Base-by-base conservation (phyloP, 2,888 invertebrate species). In the Dasypogon diadema region DNA sequence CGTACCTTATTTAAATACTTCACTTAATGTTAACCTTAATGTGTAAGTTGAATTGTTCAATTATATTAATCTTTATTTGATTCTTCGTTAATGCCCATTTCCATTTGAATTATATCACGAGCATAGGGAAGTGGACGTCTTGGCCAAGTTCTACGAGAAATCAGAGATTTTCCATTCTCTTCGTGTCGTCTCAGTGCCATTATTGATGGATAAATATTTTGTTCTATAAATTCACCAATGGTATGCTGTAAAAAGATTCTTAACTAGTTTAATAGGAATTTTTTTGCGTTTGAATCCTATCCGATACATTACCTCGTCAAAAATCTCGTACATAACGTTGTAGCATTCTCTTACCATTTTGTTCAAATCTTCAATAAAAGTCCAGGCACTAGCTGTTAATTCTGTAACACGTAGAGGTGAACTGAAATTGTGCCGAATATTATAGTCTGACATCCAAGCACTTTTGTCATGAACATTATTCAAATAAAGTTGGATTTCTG, bases 361-460 rank as follows among this genome's bases (percentile, higher is more conserved):
- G 26, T 88, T 83, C 76, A 90, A 80, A 81, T 91, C 87, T 82
- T 91, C 87, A 81, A 90, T 88, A 78, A 92, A 83, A 79, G 89
- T 84, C 60, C 89, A 86, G 79, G 89, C 87, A 79, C 89, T 89
- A 22, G 84, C 83, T 72, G 89, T 89, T 70, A 91, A 82, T 79
- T 92, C 91, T 55, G 90, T 90, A 1, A 93, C 87, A 58, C 92
- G 88, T 74, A 89, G 82, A 0, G 92, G 91, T 72, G 91, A 90
- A 78, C 91, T 90, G 82, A 91, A 92, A 81, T 91, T 91, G 80
- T 90, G 89, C n/a, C 89, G 86, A 3, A 91, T 87, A 82, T 92
- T 92, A 83, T 92, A 93, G 30, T 89, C 88, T 21, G 92, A 91
- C 87, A 93, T 88, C 92, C 92, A 93, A 30, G 91, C 87, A 80